Base-by-base conservation (phyloP, 2,888 invertebrate genomes). In the Rosalia funebris region DNA sequence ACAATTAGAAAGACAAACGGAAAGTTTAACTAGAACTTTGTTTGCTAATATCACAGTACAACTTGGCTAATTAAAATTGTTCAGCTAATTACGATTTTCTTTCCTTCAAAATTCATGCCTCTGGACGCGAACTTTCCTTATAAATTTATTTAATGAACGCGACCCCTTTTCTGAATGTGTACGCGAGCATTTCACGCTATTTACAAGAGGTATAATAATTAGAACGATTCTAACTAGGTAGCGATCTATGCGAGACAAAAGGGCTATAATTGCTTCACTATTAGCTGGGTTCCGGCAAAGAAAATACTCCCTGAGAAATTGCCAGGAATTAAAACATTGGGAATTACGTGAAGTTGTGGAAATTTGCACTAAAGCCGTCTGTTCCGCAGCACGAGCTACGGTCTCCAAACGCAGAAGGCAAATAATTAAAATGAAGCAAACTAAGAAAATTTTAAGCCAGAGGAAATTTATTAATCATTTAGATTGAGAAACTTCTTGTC, bases 61-160 rank as follows among this genome's bases (percentile, higher is more conserved):
- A 63, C 62, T 64, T 58, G 63, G 59, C 67, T 70, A 70, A 70
- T 70, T 70, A 68, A 70, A 70, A 70, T 67, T 70, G 70, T 67
- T 68, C 64, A 60, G 60, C 67, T 68, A 70, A 68, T 70, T 70
- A 62, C 68, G 60, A 62, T 64, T 65, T 64, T 66, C 57, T 54
- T 57, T 55, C 53, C 53, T 62, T 52, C 55, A 42, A 63, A 61
- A 61, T 60, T 60, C 58, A 42, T 47, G 63, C 48, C 42, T 32
- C 50, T n/a, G 45, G 54, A 56, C 50, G 17, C n/a, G 46, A 63
- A 63, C 45, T 63, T 60, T 59, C 34, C 54, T 46, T 57, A 57
- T 60, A 63, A 60, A 63, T 60, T 60, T 47, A 44, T 60, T 52
- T 45, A 52, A 50, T 50, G 39, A 52, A 63, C 50, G 56, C 55